These are phyloP conservation scores for Brachionus asplanchnoidis DNA, from an alignment of 1,140 invertebrate species.

Conservation along the genomic window DNA sequence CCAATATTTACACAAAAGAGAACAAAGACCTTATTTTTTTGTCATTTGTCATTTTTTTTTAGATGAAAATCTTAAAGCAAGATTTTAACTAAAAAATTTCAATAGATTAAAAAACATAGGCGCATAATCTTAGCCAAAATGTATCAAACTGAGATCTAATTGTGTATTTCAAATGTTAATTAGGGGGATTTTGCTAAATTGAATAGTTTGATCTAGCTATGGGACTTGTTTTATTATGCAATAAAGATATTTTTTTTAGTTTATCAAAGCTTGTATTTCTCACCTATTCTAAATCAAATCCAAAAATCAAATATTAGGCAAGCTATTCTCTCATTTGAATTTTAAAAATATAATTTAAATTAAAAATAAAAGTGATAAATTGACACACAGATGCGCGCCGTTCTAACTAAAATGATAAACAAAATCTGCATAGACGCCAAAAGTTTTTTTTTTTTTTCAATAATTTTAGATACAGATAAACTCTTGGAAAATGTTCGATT, in stretches of 20 bases:
- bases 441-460: not conserved
- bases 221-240: slow-evolving; percentile 1
- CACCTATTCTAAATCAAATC: not conserved
- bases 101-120: not conserved
- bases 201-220: not conserved
- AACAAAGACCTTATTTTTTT: not conserved
- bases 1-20: not conserved
- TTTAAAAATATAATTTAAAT: not conserved
- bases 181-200: not conserved
- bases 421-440: not conserved
- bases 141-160: not conserved
- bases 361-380: not conserved
- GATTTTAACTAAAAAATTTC: not conserved
- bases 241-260: not conserved
- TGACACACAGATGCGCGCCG: not conserved
- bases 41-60: not conserved
- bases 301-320: not conserved
- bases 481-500: not conserved
- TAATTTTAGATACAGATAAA: not conserved
- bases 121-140: not conserved
- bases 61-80: not conserved
- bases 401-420: not conserved
- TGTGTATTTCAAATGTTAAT: not conserved
- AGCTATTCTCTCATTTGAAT: not conserved
- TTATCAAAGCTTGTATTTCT: not conserved